A percentile compares a stretch with the other conserved stretches of the same genome.
phyloP scores from a whole-genome alignment of 1,140 invertebrate species.

The Ceratoteleas bidentatus region DNA sequence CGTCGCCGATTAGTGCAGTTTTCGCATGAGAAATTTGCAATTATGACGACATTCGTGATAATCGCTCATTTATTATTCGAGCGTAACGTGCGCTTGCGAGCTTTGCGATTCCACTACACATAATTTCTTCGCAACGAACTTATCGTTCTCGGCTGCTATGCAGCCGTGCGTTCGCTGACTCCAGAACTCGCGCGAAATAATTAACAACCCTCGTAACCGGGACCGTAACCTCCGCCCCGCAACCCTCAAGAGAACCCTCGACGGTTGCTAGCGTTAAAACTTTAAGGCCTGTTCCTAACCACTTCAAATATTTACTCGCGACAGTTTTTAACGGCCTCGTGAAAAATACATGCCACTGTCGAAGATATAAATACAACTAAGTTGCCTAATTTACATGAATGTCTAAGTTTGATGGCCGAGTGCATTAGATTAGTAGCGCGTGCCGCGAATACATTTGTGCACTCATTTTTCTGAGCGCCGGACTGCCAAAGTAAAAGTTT shows the following conservation, averaged over 20 bases:
- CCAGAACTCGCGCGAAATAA: slow-evolving; percentile 77
- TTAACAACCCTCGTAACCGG: slow-evolving; percentile 73
- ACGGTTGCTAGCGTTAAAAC: slow-evolving; percentile 60
- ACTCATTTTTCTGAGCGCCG: too few species aligned
- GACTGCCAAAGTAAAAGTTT: too few species aligned
- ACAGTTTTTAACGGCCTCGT: slow-evolving; percentile 65
- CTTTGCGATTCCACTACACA: slow-evolving; percentile 61
- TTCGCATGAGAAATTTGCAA: slow-evolving; percentile 57
- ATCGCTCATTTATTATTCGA: slow-evolving; percentile 60
- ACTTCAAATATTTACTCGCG: slow-evolving; percentile 67
- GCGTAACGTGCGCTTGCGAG: slow-evolving; percentile 58
- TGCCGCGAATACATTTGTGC: too few species aligned
- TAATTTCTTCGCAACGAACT: slow-evolving; percentile 64
- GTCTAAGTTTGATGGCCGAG: slow-evolving; percentile 41
- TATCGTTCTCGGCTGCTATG: slow-evolving; percentile 45
- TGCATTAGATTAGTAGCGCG: too few species aligned
- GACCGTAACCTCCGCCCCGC: slow-evolving; percentile 53
- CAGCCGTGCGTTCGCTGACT: slow-evolving; percentile 69
- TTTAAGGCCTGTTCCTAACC: slow-evolving; percentile 61
- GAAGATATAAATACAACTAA: slow-evolving; percentile 51
- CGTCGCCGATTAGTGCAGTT: slow-evolving; percentile 54
- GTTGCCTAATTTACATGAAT: slow-evolving; percentile 49
- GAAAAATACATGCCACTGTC: slow-evolving; percentile 56
- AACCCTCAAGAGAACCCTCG: slow-evolving; percentile 55
- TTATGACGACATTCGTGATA: slow-evolving; percentile 61